Conservation (phyloP, 1,140 invertebrate genomes). For the Oncopodura yosiiana region DNA sequence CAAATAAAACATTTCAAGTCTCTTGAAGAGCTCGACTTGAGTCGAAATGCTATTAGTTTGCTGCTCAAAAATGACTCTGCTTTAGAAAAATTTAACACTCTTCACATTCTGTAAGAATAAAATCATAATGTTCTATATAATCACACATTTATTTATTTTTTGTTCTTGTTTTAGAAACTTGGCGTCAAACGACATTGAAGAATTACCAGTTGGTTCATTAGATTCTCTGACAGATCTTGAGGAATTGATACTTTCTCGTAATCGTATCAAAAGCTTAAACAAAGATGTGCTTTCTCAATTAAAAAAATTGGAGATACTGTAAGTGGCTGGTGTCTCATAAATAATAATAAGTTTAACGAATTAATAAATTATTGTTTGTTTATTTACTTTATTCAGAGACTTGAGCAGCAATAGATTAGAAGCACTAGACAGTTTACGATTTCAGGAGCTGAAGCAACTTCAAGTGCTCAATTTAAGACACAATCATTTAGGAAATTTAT, state of each 20-base stretch:
- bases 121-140: background rate
- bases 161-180: slow-evolving; percentile 48
- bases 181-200: slow-evolving; percentile 61
- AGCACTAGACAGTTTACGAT: slow-evolving; percentile 65
- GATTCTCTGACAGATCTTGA: slow-evolving; percentile 59
- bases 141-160: background rate
- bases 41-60: slow-evolving; percentile 37
- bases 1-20: slow-evolving; percentile 41
- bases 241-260: slow-evolving; percentile 69
- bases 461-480: slow-evolving; percentile 62
- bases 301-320: slow-evolving; percentile 58
- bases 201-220: slow-evolving; percentile 57
- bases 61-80: slow-evolving; percentile 35
- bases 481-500: slow-evolving; percentile 64
- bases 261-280: slow-evolving; percentile 57
- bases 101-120: slow-evolving; percentile 39
- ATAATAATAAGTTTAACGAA: background rate
- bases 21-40: slow-evolving; percentile 40
- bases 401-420: slow-evolving; percentile 68
- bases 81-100: too few species aligned
- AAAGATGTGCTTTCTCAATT: slow-evolving; percentile 63
- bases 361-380: background rate
- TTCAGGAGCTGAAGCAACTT: slow-evolving; percentile 61
- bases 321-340: slow-evolving; percentile 40
- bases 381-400: slow-evolving; percentile 49